These are phyloP conservation scores for Belonocnema kinseyi DNA, from an alignment of 1,140 invertebrate species.

Conservation along the genomic window DNA sequence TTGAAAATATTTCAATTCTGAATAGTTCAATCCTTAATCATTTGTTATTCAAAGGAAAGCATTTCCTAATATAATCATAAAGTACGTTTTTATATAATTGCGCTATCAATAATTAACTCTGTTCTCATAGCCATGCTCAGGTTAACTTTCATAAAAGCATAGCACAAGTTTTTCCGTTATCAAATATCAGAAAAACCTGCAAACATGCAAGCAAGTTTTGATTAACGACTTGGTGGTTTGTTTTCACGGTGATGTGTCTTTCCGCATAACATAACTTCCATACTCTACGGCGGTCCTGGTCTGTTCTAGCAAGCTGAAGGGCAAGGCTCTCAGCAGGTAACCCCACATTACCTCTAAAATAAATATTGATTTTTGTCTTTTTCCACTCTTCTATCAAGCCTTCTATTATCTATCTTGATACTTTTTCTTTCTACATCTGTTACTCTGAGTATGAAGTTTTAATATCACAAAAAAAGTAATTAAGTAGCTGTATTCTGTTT, in stretches of 20 bases:
- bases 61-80: not conserved
- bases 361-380: conserved; percentile 52
- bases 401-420: conserved; percentile 42
- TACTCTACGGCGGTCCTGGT: conserved; percentile 76
- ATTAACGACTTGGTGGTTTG: conserved; percentile 58
- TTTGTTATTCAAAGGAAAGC: not conserved
- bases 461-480: not conserved
- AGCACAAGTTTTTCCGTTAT: conserved; percentile 40
- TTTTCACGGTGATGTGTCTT: conserved; percentile 68
- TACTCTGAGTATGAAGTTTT: not conserved
- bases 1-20: not conserved
- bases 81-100: not conserved
- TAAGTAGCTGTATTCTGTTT: not conserved
- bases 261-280: conserved; percentile 68
- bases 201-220: conserved; percentile 26
- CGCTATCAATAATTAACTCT: conserved; percentile 46
- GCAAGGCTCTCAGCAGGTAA: conserved; percentile 87
- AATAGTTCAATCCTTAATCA: not conserved
- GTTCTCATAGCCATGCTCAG: conserved; percentile 45
- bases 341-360: conserved; percentile 70
- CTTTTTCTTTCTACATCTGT: conserved; percentile 6
- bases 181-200: conserved; percentile 17
- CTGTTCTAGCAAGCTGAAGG: conserved; percentile 87
- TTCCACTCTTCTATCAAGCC: conserved; percentile 43
- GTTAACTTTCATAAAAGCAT: conserved; percentile 40